Evolutionary conservation across 2,888 invertebrate genomes (phyloP), one percentile per base, ranked within the genome.

Genomic region (Erpobdella octoculata): DNA sequence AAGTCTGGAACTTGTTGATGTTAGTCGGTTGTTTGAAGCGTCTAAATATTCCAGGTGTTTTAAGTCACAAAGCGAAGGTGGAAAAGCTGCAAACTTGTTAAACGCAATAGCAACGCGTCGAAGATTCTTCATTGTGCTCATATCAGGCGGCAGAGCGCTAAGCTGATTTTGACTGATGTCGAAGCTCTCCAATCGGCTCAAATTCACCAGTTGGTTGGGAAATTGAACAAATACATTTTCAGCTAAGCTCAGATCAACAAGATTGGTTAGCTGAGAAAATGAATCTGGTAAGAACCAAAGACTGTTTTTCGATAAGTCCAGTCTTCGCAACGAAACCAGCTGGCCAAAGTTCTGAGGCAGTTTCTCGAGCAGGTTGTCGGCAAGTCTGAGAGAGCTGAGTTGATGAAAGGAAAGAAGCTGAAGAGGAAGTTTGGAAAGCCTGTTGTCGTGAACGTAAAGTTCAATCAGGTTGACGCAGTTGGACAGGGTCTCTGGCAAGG

Each of bases 221-320:
- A 78, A 74, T 67, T 80, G 79, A 69, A 81, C 81, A 72, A 82
- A 79, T 58, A 74, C 75, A 75, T 82, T 82, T 68, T 79, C 77
- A 3, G 79, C 75, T 28, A 81, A 71, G 72, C 80, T 79, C 0
- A 82, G 75, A 25, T 77, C 76, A 31, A 77, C 76, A 18, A 77
- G 70, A 46, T 72, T 66, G 58, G 76, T 73, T 28, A 82, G 74
- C 37, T 78, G 77, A 35, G 75, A 76, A 9, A 81, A 73, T 28
- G 79, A 78, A 66, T 79, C 79, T 4, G 82, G 82, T 8, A 82
- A 72, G 68, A 79, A 78, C 79, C 80, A 80, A 25, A 82, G 75
- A 33, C 75, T 76, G 76, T 82, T 82, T 21, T 77, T 75, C 37
- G 79, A 79, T 12, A 82, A 71, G 61, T 81, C 80, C 18, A 82